Evolutionary conservation across 2,888 invertebrate genomes (phyloP).

Genomic region (Stegana nigrithorax): DNA sequence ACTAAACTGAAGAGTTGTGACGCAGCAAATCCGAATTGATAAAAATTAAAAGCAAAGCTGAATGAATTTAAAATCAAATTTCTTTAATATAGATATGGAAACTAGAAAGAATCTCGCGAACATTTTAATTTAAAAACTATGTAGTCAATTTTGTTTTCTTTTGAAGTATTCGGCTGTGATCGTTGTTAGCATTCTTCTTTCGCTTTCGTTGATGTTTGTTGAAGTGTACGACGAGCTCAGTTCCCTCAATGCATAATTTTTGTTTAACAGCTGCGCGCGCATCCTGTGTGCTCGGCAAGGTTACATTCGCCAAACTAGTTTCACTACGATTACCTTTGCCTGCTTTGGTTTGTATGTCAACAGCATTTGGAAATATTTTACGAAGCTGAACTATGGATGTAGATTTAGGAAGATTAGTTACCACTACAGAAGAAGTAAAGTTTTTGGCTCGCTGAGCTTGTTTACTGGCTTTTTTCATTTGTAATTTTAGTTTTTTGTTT

Average conservation of each 20-base stretch:
- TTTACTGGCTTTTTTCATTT: constrained; percentile 50
- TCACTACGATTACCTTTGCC: constrained; percentile 45
- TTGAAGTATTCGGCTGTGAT: not conserved
- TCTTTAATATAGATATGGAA: no score
- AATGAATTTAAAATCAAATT: no score
- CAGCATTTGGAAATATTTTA: constrained; percentile 55
- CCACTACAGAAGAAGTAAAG: constrained; percentile 57
- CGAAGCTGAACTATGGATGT: constrained; percentile 51
- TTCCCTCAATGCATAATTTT: constrained; percentile 45
- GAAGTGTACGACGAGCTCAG: constrained; percentile 47
- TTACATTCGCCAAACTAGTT: constrained; percentile 52
- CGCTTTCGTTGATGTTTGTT: constrained; percentile 40
- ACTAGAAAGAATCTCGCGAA: no score
- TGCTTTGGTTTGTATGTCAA: constrained; percentile 59
- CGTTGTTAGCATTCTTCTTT: constrained; percentile 3
- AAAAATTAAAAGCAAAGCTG: no score
- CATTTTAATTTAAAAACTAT: no score
- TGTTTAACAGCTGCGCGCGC: constrained; percentile 51
- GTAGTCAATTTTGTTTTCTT: no score
- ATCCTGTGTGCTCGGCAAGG: constrained; percentile 56
- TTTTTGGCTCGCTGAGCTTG: constrained; percentile 36
- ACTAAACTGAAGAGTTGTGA: no score
- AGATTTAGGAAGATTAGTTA: constrained; percentile 59
- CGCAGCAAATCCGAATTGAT: no score
- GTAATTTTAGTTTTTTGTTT: constrained; percentile 45